Evolutionary conservation across 2,888 invertebrate species (phyloP).

Genomic region (Caenorhabditis sp.): DNA sequence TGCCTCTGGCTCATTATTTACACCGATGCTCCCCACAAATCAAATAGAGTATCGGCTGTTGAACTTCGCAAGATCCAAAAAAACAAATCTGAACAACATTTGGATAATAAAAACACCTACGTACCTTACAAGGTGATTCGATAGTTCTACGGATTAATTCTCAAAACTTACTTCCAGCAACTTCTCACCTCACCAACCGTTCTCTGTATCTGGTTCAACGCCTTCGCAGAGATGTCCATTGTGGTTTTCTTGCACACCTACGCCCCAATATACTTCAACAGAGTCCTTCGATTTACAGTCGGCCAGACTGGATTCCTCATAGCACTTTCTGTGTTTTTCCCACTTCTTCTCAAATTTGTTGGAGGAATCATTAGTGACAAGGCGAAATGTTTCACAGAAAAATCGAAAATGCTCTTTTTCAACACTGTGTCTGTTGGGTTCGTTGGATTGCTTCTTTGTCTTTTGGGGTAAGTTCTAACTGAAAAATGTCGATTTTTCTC

Average conservation of each 20-base stretch:
- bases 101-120: slow-evolving; percentile 49
- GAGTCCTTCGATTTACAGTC: slow-evolving; percentile 52
- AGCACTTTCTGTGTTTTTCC: slow-evolving; percentile 32
- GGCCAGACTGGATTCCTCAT: slow-evolving; percentile 38
- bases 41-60: slow-evolving; percentile 30
- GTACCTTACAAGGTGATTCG: slow-evolving; percentile 56
- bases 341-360: slow-evolving; percentile 56
- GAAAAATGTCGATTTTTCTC: no score
- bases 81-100: slow-evolving; percentile 60
- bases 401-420: slow-evolving; percentile 53
- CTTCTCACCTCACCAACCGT: slow-evolving; percentile 59
- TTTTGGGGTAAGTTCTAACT: slow-evolving; percentile 38
- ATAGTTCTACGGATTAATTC: not conserved
- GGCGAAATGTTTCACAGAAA: slow-evolving; percentile 43
- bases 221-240: slow-evolving; percentile 64
- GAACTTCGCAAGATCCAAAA: slow-evolving; percentile 58
- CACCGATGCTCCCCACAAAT: slow-evolving; percentile 50
- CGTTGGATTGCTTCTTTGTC: slow-evolving; percentile 45
- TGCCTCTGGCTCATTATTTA: slow-evolving; percentile 48
- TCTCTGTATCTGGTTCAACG: slow-evolving; percentile 60
- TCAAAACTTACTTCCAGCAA: slow-evolving; percentile 33
- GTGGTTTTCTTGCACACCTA: slow-evolving; percentile 65
- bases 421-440: slow-evolving; percentile 58
- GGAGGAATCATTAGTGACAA: slow-evolving; percentile 60
- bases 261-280: slow-evolving; percentile 61